Evolutionary conservation across 53 echinoderm and acorn worm species (phyloP).

Genomic region (Echinarachnius parma): DNA sequence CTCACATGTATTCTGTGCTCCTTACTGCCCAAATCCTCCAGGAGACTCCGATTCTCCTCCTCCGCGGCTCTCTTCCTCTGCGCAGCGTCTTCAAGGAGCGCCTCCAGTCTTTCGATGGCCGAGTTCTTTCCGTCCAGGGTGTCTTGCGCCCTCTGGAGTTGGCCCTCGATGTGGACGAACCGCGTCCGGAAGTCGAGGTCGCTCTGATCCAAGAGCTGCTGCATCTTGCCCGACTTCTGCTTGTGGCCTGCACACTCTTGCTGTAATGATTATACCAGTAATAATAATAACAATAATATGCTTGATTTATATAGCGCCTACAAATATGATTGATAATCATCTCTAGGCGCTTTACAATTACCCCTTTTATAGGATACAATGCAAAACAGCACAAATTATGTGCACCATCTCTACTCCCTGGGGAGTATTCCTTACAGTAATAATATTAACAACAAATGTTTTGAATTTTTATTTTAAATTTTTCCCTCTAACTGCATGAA

Average conservation of each 20-base stretch:
- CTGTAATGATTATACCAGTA: slow-evolving; percentile 20
- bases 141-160: slow-evolving; percentile 81
- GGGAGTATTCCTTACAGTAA: too few relatives aligned
- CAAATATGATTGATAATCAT: too few relatives aligned
- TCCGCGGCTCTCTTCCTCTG: slow-evolving; percentile 28
- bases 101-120: slow-evolving; percentile 63
- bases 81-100: slow-evolving; percentile 48
- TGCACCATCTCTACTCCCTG: too few relatives aligned
- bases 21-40: slow-evolving; percentile 35
- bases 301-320: too few relatives aligned
- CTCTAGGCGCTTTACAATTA: too few relatives aligned
- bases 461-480: neutral
- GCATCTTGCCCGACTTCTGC: slow-evolving; percentile 67
- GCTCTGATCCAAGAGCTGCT: slow-evolving; percentile 73
- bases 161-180: slow-evolving; percentile 69
- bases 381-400: neutral
- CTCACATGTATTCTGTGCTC: too few relatives aligned
- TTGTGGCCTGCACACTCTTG: slow-evolving; percentile 69
- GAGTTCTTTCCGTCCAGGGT: slow-evolving; percentile 72
- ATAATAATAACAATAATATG: neutral
- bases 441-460: neutral
- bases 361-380: too few relatives aligned
- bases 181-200: slow-evolving; percentile 67
- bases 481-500: too few relatives aligned
- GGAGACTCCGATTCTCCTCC: slow-evolving; percentile 43